These are phyloP conservation scores for Dasyurus viverrinus DNA, from an alignment of 2,113 vertebrate genomes.

Conservation along the genomic window DNA sequence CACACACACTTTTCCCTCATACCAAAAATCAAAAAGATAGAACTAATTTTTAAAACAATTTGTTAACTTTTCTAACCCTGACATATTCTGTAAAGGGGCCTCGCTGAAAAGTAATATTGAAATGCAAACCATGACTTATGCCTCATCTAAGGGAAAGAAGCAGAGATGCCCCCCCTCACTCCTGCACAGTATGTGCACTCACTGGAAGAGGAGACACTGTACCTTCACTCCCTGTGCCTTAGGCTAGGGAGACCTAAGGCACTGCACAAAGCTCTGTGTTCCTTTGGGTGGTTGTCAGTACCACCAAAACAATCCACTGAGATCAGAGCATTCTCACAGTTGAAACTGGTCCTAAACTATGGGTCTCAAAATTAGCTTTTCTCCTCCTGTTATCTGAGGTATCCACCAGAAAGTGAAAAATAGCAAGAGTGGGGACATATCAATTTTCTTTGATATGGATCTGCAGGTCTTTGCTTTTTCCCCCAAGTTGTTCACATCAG, in stretches of 20 bases:
- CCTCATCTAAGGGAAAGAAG: conserved; percentile 1
- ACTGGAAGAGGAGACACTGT: neutral
- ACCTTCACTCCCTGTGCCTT: neutral
- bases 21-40: neutral
- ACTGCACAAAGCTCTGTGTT: conserved; percentile 55
- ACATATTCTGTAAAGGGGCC: neutral
- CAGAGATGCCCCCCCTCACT: neutral
- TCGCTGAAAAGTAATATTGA: conserved; percentile 32
- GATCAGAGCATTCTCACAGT: conserved; percentile 53
- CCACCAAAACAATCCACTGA: conserved; percentile 69
- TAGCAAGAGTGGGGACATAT: conserved; percentile 8
- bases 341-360: conserved; percentile 65
- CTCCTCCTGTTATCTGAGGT: conserved; percentile 43
- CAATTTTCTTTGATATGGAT: conserved; percentile 46
- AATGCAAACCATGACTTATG: conserved; percentile 45
- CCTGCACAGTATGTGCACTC: neutral
- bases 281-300: conserved; percentile 37
- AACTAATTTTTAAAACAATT: conserved; percentile 8
- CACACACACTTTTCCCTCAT: neutral
- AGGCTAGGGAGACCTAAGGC: conserved; percentile 44
- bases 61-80: neutral
- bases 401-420: neutral
- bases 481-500: conserved; percentile 87
- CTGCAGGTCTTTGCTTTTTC: neutral
- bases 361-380: conserved; percentile 34